Conservation (phyloP, 2,888 invertebrate genomes). For the Myopa testacea region DNA sequence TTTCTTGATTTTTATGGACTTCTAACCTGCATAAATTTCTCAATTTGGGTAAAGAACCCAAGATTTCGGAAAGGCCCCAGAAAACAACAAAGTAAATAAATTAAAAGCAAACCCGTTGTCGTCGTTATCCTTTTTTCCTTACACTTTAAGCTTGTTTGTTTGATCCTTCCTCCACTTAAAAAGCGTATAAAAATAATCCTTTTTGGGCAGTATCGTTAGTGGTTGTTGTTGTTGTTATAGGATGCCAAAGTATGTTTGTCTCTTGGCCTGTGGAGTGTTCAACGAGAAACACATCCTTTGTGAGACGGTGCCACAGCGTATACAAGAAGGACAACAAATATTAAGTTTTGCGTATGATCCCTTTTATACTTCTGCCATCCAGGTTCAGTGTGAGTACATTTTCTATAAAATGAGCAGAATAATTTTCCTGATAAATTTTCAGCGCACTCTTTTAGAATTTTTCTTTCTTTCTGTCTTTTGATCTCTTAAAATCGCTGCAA, state of each 20-base stretch:
- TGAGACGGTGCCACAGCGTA: too few relatives aligned
- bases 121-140: background rate
- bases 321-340: background rate
- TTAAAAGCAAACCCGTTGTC: background rate
- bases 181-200: constrained; percentile 15
- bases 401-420: too few relatives aligned
- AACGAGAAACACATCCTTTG: background rate
- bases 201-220: background rate
- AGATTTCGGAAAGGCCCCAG: too few relatives aligned
- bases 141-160: constrained; percentile 3
- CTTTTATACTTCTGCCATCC: too few relatives aligned
- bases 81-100: background rate
- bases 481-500: too few relatives aligned
- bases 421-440: too few relatives aligned
- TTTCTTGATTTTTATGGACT: too few relatives aligned
- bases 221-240: background rate
- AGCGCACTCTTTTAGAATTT: too few relatives aligned
- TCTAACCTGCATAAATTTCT: too few relatives aligned
- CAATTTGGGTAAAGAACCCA: too few relatives aligned
- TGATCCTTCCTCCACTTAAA: background rate
- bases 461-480: too few relatives aligned
- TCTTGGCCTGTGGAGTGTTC: background rate
- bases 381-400: too few relatives aligned
- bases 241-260: background rate
- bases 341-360: background rate